Conservation (phyloP, 2,888 invertebrate genomes). For the Trilocha varians region DNA sequence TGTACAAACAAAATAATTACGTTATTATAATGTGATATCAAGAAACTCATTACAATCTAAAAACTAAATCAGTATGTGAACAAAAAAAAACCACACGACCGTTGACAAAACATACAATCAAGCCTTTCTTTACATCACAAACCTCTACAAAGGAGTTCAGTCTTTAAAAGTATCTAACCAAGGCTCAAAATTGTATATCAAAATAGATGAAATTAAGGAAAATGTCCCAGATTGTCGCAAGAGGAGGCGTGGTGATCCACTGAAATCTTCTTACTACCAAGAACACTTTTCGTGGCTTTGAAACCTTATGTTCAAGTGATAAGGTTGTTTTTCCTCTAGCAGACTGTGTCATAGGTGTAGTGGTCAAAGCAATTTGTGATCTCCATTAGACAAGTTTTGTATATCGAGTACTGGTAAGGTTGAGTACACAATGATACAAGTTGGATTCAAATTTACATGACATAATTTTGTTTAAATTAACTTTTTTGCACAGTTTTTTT, state of each 20-base stretch:
- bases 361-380: slow-evolving; percentile 47
- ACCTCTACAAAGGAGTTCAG: not conserved
- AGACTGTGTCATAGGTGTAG: slow-evolving; percentile 14
- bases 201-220: slow-evolving; percentile 24
- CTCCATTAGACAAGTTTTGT: slow-evolving; percentile 39
- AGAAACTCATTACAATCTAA: not conserved
- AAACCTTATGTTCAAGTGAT: not conserved
- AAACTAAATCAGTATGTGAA: not conserved
- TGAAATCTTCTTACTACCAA: slow-evolving; percentile 19
- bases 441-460: too few species aligned
- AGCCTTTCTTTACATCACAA: not conserved
- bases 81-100: not conserved
- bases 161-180: not conserved
- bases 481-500: too few species aligned
- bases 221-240: slow-evolving; percentile 65
- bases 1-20: not conserved
- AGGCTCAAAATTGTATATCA: not conserved
- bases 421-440: not conserved
- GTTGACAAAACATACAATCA: not conserved
- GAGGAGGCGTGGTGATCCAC: slow-evolving; percentile 56
- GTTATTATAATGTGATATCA: not conserved
- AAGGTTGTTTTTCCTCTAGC: slow-evolving; percentile 8
- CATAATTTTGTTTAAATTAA: too few species aligned
- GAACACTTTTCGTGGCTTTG: not conserved
- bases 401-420: slow-evolving; percentile 20